phyloP scores from a whole-genome alignment of 2,888 invertebrate species.

The Hoplodrina ambigua region DNA sequence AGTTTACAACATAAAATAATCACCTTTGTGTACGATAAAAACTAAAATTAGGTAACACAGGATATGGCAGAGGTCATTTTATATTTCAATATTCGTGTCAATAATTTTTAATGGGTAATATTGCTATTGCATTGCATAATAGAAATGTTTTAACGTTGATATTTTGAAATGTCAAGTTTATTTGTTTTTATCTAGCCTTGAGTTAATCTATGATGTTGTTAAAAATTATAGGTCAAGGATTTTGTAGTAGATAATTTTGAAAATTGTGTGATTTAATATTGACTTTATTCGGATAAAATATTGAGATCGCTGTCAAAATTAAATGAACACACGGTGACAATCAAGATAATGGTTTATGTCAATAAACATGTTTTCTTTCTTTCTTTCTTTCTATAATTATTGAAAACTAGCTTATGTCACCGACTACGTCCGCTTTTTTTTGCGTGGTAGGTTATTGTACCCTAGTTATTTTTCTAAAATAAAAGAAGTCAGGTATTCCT shows the following conservation, averaged over 20 bases:
- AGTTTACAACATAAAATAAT: conserved; percentile 18
- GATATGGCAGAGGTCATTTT: conserved; percentile 44
- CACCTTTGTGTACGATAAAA: conserved; percentile 19
- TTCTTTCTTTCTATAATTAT: too few relatives aligned
- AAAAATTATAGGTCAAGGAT: neutral
- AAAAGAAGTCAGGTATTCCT: too few relatives aligned
- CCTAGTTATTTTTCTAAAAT: too few relatives aligned
- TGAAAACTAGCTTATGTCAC: too few relatives aligned
- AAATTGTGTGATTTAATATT: neutral
- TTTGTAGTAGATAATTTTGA: neutral
- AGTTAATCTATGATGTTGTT: neutral
- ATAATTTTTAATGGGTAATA: conserved; percentile 4
- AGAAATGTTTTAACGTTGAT: neutral
- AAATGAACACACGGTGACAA: neutral
- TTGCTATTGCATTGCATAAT: conserved; percentile 6
- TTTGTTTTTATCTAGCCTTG: conserved; percentile 10
- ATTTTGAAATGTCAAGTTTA: conserved; percentile 25
- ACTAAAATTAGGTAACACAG: conserved; percentile 31
- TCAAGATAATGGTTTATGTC: too few relatives aligned
- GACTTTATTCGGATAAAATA: neutral
- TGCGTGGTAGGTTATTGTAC: too few relatives aligned
- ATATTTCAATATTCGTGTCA: conserved; percentile 28
- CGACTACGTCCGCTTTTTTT: too few relatives aligned
- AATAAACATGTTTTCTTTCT: too few relatives aligned
- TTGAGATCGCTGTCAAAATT: neutral